Evolutionary conservation across 2,113 vertebrate species (phyloP).

Genomic region (Cololabis saira): DNA sequence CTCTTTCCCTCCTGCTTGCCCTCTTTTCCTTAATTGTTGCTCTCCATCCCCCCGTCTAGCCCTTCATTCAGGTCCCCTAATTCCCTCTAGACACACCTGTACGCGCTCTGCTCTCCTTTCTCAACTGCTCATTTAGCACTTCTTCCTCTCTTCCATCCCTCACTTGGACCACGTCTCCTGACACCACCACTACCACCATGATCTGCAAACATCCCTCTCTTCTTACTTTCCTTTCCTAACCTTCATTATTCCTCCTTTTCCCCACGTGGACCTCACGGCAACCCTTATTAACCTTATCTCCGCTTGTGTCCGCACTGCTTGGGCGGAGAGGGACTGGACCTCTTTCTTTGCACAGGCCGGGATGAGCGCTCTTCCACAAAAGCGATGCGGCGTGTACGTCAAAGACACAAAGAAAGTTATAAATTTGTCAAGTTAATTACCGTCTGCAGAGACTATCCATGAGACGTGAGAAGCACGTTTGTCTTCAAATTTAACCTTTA

Average conservation of each 20-base stretch:
- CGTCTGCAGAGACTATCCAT: background rate
- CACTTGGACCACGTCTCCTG: background rate
- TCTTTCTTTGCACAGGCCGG: conserved; percentile 59
- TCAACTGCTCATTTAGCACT: background rate
- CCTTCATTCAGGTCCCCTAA: conserved; percentile 18
- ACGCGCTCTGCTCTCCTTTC: background rate
- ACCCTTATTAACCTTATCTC: conserved; percentile 57
- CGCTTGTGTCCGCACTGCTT: conserved; percentile 30
- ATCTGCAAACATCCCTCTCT: background rate
- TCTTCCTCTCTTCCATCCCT: background rate
- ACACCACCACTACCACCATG: background rate
- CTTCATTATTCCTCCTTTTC: conserved; percentile 24
- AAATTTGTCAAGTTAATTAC: conserved; percentile 35
- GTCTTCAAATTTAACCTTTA: conserved; percentile 17
- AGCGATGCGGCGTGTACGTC: background rate
- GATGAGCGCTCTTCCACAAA: conserved; percentile 41
- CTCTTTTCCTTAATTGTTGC: conserved; percentile 41
- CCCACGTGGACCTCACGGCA: conserved; percentile 20
- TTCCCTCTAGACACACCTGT: conserved; percentile 30
- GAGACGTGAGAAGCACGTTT: conserved; percentile 2
- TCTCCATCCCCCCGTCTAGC: conserved; percentile 24
- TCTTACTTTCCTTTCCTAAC: conserved; percentile 12
- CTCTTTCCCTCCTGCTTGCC: conserved; percentile 1
- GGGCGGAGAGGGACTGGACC: conserved; percentile 36
- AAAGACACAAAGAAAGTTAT: conserved; percentile 2